Conservation (phyloP, 2,113 vertebrate genomes). For the Podiceps cristatus region DNA sequence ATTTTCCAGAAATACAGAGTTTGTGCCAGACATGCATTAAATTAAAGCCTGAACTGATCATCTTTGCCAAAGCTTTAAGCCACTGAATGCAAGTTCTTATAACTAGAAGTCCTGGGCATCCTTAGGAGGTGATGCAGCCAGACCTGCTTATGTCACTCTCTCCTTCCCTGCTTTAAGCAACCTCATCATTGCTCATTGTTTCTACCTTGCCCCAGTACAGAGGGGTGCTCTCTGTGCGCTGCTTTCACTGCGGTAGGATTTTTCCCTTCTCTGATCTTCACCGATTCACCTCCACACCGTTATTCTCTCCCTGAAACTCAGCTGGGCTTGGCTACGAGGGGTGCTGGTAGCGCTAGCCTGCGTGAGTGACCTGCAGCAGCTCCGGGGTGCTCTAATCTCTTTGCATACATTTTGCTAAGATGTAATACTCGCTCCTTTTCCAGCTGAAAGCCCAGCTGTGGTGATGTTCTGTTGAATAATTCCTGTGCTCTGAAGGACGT, state of each 20-base stretch:
- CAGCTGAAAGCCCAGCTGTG: not conserved
- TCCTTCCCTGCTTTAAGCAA: conserved; percentile 8
- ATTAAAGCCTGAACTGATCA: not conserved
- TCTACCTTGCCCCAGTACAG: not conserved
- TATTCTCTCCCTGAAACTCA: not conserved
- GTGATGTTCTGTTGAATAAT: conserved; percentile 20
- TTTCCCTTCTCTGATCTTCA: not conserved
- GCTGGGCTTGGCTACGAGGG: not conserved
- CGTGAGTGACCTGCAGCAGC: accelerated
- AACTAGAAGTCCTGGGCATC: not conserved
- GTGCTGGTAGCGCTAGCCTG: not conserved
- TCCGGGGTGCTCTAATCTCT: accelerated
- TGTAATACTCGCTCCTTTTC: not conserved
- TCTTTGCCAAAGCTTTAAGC: not conserved
- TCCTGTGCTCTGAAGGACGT: conserved; percentile 66
- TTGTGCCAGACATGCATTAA: not conserved
- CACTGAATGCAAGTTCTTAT: not conserved
- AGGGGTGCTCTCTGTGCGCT: not conserved
- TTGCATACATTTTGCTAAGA: not conserved
- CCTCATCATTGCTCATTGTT: not conserved
- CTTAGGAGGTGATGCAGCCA: not conserved
- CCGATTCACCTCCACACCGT: accelerated
- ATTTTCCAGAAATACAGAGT: not conserved
- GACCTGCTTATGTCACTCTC: not conserved
- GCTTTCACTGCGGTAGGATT: not conserved